Base-by-base conservation (phyloP, 2,888 invertebrate genomes). In the Dryobotodes eremita region DNA sequence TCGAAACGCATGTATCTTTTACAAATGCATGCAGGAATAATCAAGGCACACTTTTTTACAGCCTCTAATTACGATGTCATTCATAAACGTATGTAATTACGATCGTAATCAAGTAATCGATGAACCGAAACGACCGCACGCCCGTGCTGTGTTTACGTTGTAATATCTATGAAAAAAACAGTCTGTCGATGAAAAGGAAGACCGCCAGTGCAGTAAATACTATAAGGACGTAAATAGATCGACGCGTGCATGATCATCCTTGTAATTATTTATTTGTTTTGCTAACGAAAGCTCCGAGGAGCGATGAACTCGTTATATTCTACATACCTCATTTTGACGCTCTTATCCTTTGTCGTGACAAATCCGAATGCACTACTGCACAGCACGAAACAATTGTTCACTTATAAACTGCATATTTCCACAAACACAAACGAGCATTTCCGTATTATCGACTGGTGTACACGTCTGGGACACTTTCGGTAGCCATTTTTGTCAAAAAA, bases 401-500 rank as follows among this genome's bases (percentile, higher is more conserved):
- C 96, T 95, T 94, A 95, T 87, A 95, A 95, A 95, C 93, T 94
- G 94, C 96, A 96, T 95, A 90, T 94, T 96, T 94, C 94, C 95
- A 95, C 95, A 94, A 87, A 94, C 93, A 94, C 94, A 92, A 93
- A 91, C 87, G 84, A 86, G 92, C 95, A 96, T 95, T 94, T 94
- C 94, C 90, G 87, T 92, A 93, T 94, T 95, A 96, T 91, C 91
- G 94, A 93, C 93, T 93, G 83, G 90, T 90, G 89, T 91, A 93
- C 89, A 94, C 94, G 92, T 93, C 94, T 92, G 92, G 92, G 89
- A 93, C 90, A 91, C 93, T 92, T 89, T 91, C 90, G 94, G 96
- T 95, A 93, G 96, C 97, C 96, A 97, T 97, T 96, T 97, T 96
- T 95, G 94, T 92, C 93, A 94, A 96, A 96, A 94, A 93, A 93